These are phyloP conservation scores for Hymenopus coronatus DNA, from an alignment of 2,888 invertebrate species.

Conservation along the genomic window DNA sequence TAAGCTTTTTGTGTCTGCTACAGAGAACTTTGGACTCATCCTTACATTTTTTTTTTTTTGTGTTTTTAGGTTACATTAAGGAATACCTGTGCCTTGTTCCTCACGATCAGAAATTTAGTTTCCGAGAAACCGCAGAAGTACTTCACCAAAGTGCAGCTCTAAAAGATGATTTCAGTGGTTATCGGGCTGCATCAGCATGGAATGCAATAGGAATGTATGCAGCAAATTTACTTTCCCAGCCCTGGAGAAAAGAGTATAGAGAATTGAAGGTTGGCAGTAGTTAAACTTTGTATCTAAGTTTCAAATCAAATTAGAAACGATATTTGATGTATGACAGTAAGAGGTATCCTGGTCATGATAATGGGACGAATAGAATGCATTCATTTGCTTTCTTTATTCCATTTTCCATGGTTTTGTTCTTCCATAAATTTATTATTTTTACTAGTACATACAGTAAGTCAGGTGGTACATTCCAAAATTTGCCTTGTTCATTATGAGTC, in stretches of 20 bases:
- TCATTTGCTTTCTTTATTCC: too few relatives aligned
- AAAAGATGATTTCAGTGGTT: conserved; percentile 73
- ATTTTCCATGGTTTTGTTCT: too few relatives aligned
- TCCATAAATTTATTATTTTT: too few relatives aligned
- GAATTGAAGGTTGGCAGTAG: conserved; percentile 63
- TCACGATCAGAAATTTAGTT: conserved; percentile 75
- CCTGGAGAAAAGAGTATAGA: conserved; percentile 85
- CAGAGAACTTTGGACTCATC: neutral
- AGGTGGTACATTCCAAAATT: too few relatives aligned
- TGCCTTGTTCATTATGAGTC: too few relatives aligned
- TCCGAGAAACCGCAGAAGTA: conserved; percentile 72
- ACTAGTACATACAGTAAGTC: too few relatives aligned
- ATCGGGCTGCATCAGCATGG: conserved; percentile 78
- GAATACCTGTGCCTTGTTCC: conserved; percentile 75
- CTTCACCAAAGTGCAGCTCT: conserved; percentile 69
- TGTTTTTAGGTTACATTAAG: conserved; percentile 65
- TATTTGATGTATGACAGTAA: neutral
- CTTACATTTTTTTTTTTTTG: neutral
- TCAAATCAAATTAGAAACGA: neutral
- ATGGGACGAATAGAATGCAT: too few relatives aligned
- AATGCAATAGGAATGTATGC: conserved; percentile 83
- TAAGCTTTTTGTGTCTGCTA: neutral
- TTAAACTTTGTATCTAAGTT: neutral
- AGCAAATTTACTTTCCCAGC: conserved; percentile 78
- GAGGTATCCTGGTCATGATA: too few relatives aligned